A percentile compares a stretch with the other conserved stretches of the same genome.
Evolutionary conservation across 2,797 vertebrate species (phyloP).

Genomic region (Amblyopsis hoosieri): DNA sequence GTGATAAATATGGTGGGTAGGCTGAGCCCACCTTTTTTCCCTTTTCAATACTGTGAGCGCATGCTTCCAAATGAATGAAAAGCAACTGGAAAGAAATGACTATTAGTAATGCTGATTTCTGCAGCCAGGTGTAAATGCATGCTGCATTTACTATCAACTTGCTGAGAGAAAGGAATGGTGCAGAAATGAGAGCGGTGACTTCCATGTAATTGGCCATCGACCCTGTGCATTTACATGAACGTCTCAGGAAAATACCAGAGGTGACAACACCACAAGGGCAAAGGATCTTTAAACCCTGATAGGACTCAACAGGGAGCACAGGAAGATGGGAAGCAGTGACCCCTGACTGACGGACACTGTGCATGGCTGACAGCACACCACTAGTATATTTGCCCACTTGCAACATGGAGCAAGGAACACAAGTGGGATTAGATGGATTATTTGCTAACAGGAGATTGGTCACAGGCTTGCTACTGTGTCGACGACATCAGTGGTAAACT

Average conservation of each 20-base stretch:
- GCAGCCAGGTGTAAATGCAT: neutral
- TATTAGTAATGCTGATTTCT: conserved; percentile 18
- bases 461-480: no score
- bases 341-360: conserved; percentile 31
- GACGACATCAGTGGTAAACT: no score
- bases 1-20: conserved; percentile 24
- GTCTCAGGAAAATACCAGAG: conserved; percentile 27
- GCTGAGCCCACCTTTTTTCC: conserved; percentile 22
- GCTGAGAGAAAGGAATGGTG: conserved; percentile 6
- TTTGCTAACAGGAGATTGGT: neutral
- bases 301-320: neutral
- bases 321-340: conserved; percentile 4
- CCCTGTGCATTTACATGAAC: conserved; percentile 18
- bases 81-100: conserved; percentile 1
- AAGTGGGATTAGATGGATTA: conserved; percentile 15
- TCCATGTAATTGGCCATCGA: conserved; percentile 46
- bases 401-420: conserved; percentile 37
- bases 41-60: conserved; percentile 3
- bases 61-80: conserved; percentile 10
- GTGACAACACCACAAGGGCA: conserved; percentile 7
- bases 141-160: neutral
- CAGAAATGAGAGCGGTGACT: conserved; percentile 14
- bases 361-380: conserved; percentile 16
- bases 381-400: conserved; percentile 5
- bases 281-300: conserved; percentile 9